A percentile compares a stretch with the other conserved stretches of the same genome.
Conservation (phyloP, 2,888 invertebrate species). For the Spicauda simplicius region DNA sequence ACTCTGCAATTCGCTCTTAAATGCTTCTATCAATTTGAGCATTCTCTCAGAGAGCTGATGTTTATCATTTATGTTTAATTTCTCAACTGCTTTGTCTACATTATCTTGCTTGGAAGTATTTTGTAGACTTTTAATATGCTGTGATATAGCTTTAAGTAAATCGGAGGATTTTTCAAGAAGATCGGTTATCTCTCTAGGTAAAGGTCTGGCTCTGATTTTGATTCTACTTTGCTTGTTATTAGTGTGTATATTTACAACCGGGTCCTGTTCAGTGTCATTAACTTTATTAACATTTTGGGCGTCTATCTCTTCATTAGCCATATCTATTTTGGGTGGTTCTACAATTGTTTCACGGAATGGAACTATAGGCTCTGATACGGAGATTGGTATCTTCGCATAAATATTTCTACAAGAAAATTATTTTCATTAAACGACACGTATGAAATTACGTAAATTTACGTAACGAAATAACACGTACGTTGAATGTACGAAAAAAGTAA, state of each 20-base stretch:
- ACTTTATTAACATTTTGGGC: conserved; percentile 82
- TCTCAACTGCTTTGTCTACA: conserved; percentile 62
- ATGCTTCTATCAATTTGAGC: conserved; percentile 72
- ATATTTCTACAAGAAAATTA: conserved; percentile 72
- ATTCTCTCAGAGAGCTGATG: conserved; percentile 70
- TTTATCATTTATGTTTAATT: conserved; percentile 60
- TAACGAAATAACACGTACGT: no score
- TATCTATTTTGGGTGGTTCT: conserved; percentile 90
- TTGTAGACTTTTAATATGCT: conserved; percentile 73
- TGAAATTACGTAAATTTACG: no score
- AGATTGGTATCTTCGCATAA: conserved; percentile 94
- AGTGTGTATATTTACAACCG: conserved; percentile 86
- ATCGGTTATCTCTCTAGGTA: conserved; percentile 89
- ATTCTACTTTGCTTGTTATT: conserved; percentile 89
- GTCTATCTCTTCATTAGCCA: conserved; percentile 93
- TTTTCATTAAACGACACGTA: no score
- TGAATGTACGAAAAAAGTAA: no score
- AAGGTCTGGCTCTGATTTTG: conserved; percentile 90
- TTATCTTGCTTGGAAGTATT: conserved; percentile 68
- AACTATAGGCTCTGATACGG: conserved; percentile 97
- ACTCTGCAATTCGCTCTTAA: conserved; percentile 84
- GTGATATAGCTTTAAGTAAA: conserved; percentile 87
- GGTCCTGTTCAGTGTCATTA: conserved; percentile 75
- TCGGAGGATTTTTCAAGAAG: conserved; percentile 89
- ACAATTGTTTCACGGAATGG: conserved; percentile 98